Conservation (phyloP, 2,888 invertebrate genomes). For the Augochlorella aurata region DNA sequence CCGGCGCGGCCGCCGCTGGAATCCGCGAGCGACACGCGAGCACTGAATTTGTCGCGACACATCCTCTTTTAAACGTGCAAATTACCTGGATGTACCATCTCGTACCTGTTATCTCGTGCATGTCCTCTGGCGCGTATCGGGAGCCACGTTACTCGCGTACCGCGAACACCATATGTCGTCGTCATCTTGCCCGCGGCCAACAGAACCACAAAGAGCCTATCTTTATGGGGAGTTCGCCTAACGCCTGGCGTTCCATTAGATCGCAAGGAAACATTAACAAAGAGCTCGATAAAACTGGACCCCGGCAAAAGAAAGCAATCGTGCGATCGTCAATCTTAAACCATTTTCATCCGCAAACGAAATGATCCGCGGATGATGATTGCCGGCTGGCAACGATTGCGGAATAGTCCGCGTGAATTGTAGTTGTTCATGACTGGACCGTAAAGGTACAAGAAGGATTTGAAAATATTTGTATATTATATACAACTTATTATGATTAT, state of each 20-base stretch:
- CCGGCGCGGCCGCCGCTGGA: background rate
- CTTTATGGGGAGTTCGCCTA: background rate
- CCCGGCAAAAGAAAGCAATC: too few relatives aligned
- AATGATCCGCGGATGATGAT: too few relatives aligned
- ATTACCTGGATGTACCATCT: conserved; percentile 41
- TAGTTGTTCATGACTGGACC: too few relatives aligned
- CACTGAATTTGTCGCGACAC: conserved; percentile 45
- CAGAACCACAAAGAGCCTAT: background rate
- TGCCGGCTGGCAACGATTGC: too few relatives aligned
- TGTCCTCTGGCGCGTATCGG: conserved; percentile 33
- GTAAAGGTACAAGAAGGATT: too few relatives aligned
- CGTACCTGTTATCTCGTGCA: conserved; percentile 41
- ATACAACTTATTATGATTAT: too few relatives aligned
- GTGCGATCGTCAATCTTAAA: too few relatives aligned
- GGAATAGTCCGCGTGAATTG: too few relatives aligned
- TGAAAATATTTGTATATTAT: too few relatives aligned
- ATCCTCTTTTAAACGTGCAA: conserved; percentile 47
- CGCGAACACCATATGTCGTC: conserved; percentile 18
- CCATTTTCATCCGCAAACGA: too few relatives aligned
- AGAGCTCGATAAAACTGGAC: too few relatives aligned
- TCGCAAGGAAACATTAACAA: too few relatives aligned
- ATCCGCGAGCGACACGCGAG: conserved; percentile 16
- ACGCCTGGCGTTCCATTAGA: background rate
- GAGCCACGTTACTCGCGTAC: background rate
- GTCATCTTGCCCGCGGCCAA: background rate